Evolutionary conservation across 2,113 vertebrate genomes (phyloP).

Genomic region (Cettia cetti): DNA sequence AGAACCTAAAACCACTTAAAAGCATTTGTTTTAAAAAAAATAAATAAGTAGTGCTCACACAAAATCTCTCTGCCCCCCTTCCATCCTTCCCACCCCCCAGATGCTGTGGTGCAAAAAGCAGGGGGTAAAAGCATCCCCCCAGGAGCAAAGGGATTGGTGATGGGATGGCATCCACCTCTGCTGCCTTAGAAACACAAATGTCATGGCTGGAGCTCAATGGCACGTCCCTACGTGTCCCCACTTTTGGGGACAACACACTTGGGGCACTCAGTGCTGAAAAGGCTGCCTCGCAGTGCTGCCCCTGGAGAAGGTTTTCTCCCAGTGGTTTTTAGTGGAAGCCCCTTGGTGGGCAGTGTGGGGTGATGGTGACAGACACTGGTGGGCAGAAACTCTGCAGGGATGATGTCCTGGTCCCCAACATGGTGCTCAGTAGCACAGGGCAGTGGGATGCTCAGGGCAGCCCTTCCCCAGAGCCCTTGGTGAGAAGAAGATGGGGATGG

Average conservation of each 20-base stretch:
- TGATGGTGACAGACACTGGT: neutral
- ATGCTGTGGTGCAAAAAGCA: neutral
- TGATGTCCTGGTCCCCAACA: fast-evolving
- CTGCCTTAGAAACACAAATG: neutral
- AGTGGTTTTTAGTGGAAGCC: neutral
- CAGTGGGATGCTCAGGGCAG: neutral
- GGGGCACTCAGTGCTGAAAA: neutral
- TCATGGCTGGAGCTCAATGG: neutral
- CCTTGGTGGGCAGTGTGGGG: neutral
- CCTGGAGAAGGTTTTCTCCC: neutral
- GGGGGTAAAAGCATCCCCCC: neutral
- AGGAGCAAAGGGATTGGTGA: neutral
- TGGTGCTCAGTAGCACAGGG: fast-evolving
- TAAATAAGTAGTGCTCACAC: conserved; percentile 47
- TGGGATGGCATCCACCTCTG: neutral
- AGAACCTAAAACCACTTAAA: conserved; percentile 50
- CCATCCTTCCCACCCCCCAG: neutral
- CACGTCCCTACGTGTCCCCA: fast-evolving
- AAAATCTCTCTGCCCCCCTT: neutral
- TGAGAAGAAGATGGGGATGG: neutral
- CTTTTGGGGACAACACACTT: neutral
- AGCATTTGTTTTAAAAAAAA: conserved; percentile 39
- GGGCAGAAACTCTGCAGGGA: neutral
- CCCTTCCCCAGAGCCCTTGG: neutral
- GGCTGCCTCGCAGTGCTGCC: neutral